Evolutionary conservation across 2,113 vertebrate species (phyloP).

Genomic region (Microtus richardsoni): DNA sequence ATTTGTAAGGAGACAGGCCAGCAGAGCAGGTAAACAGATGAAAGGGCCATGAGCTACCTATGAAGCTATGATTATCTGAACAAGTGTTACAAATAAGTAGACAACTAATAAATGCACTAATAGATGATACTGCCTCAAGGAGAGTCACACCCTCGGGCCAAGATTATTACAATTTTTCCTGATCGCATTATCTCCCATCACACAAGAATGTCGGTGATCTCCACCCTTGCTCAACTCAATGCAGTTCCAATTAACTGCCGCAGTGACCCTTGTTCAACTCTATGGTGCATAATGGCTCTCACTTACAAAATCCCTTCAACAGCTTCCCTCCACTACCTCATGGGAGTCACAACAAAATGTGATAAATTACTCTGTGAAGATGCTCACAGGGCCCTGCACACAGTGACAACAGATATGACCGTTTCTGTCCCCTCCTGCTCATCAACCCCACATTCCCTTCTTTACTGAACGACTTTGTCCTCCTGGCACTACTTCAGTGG

Average conservation of each 20-base stretch:
- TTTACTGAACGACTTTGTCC: not conserved
- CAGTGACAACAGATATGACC: accelerated
- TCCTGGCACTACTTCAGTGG: not conserved
- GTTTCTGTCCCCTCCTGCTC: not conserved
- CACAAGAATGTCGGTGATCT: not conserved
- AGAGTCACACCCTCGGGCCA: not conserved
- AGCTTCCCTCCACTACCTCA: not conserved
- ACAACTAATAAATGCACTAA: not conserved
- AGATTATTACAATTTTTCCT: not conserved
- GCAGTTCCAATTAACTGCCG: not conserved
- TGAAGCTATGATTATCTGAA: not conserved
- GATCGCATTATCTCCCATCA: not conserved
- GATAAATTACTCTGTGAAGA: not conserved
- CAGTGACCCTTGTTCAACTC: not conserved
- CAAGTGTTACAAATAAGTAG: not conserved
- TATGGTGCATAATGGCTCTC: too few relatives aligned
- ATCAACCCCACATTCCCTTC: not conserved
- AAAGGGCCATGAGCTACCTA: not conserved
- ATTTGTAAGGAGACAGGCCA: not conserved
- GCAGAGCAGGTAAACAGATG: not conserved
- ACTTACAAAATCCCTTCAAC: not conserved
- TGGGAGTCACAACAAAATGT: not conserved
- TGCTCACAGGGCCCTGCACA: too few relatives aligned
- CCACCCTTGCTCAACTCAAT: not conserved
- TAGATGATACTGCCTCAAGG: not conserved